These are phyloP conservation scores for Bubo scandiacus DNA, from an alignment of 2,113 vertebrate genomes.

Conservation along the genomic window DNA sequence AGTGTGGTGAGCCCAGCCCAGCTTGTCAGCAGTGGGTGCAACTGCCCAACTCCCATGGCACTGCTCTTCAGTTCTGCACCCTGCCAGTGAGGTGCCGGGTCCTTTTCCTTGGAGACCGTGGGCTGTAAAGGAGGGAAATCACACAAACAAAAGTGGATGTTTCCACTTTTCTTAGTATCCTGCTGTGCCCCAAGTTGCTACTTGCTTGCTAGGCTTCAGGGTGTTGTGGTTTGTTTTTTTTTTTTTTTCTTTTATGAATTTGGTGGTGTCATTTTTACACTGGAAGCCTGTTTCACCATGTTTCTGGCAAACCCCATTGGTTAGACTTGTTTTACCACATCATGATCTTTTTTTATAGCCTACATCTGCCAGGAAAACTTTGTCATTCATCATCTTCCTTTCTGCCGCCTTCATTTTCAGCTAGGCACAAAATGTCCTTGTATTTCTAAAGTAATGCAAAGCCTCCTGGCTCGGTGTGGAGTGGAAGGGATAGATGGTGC, in stretches of 20 bases:
- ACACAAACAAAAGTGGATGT: background rate
- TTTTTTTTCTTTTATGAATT: background rate
- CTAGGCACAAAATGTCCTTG: background rate
- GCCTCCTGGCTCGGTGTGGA: background rate
- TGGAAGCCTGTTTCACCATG: background rate
- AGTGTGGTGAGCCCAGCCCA: background rate
- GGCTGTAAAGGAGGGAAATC: background rate
- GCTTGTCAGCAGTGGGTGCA: background rate
- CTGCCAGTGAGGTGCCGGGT: background rate
- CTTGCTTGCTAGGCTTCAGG: background rate
- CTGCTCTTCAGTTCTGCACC: background rate
- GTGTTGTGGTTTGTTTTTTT: background rate
- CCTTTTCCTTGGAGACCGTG: background rate
- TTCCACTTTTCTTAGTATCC: background rate
- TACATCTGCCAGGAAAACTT: constrained; percentile 17
- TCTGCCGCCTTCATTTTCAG: background rate
- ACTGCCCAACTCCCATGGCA: accelerated
- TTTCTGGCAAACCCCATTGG: constrained; percentile 20
- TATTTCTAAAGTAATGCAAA: background rate
- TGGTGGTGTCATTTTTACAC: background rate
- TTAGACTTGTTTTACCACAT: constrained; percentile 29
- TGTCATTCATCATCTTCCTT: background rate
- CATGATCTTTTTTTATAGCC: background rate
- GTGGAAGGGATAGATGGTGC: background rate
- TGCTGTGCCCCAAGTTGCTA: background rate